phyloP scores from a whole-genome alignment of 2,888 invertebrate genomes.

The Eugnorisma glareosa region DNA sequence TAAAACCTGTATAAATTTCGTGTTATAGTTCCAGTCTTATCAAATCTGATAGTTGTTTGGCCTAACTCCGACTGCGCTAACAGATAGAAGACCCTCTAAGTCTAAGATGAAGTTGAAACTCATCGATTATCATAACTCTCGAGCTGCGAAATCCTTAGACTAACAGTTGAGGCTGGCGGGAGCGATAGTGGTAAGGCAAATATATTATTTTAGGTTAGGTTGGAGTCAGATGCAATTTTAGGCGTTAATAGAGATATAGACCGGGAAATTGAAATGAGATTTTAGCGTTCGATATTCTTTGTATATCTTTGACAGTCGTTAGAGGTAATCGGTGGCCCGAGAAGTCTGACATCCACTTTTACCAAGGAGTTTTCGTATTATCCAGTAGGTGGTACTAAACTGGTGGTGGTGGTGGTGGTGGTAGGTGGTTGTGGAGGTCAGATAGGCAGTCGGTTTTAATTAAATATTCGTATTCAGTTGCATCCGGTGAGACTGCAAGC shows the following conservation, averaged over 20 bases:
- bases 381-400: not conserved
- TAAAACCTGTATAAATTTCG: constrained; percentile 8
- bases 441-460: not conserved
- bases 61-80: constrained; percentile 37
- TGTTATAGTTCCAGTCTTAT: constrained; percentile 38
- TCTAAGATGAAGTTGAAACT: constrained; percentile 49
- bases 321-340: not conserved
- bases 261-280: not conserved
- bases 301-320: not conserved
- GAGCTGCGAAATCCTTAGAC: constrained; percentile 46
- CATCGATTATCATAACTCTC: constrained; percentile 59
- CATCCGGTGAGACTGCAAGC: not conserved
- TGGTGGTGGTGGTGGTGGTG: too few relatives aligned
- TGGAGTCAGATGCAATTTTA: not conserved
- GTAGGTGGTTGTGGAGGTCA: not conserved
- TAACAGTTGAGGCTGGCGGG: constrained; percentile 37
- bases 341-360: not conserved
- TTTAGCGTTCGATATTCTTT: not conserved
- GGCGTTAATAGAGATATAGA: not conserved
- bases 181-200: constrained; percentile 26
- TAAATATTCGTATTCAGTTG: not conserved
- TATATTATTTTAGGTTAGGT: constrained; percentile 30
- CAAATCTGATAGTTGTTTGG: constrained; percentile 44
- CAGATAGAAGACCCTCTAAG: constrained; percentile 39
- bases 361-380: not conserved